These are phyloP conservation scores for Stegana nigrithorax DNA, from an alignment of 2,888 invertebrate species.

Conservation along the genomic window DNA sequence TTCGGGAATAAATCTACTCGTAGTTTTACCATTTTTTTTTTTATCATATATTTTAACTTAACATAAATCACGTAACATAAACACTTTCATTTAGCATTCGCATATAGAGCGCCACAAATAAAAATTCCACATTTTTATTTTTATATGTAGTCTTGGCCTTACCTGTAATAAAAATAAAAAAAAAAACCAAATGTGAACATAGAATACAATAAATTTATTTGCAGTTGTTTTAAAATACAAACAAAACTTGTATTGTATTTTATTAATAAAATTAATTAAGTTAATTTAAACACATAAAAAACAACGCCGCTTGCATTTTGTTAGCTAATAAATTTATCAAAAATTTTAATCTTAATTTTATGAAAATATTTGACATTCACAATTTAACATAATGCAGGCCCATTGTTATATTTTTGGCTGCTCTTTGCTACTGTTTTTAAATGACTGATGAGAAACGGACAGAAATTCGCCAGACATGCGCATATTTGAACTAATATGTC, in stretches of 20 bases:
- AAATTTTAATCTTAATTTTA: too few species aligned
- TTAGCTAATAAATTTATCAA: too few species aligned
- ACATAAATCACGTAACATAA: too few species aligned
- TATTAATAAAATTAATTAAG: conserved; percentile 1
- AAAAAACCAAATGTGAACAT: conserved; percentile 20
- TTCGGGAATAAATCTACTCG: conserved; percentile 37
- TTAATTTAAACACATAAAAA: conserved; percentile 14
- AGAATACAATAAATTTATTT: too few species aligned
- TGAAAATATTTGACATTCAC: too few species aligned
- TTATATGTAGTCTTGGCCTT: conserved; percentile 34
- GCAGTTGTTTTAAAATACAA: neutral
- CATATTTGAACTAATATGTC: conserved; percentile 52
- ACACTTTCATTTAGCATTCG: too few species aligned
- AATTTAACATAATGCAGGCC: too few species aligned
- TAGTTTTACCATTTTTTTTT: conserved; percentile 9
- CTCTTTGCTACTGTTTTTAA: too few species aligned
- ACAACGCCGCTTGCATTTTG: too few species aligned
- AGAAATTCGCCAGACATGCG: too few species aligned
- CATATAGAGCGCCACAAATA: neutral
- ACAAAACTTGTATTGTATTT: neutral
- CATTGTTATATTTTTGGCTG: too few species aligned
- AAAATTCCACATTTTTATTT: conserved; percentile 6
- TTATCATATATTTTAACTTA: conserved; percentile 23
- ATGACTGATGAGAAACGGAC: too few species aligned
- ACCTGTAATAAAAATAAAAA: conserved; percentile 44